Evolutionary conservation across 2,888 invertebrate genomes (phyloP).

Genomic region (Ariolimax columbianus): DNA sequence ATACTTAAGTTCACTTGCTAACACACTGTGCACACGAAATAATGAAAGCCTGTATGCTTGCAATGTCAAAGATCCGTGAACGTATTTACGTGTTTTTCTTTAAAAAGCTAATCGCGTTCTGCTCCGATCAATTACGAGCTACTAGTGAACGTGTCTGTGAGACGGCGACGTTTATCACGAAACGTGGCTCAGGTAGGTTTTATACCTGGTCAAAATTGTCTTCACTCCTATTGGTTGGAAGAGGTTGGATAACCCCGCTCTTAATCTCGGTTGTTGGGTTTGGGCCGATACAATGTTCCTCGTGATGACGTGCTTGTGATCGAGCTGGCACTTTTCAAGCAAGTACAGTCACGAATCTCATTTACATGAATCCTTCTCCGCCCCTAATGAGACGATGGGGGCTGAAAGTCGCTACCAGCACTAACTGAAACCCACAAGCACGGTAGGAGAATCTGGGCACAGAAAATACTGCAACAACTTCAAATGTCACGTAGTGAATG

Average conservation of each 20-base stretch:
- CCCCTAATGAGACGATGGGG: background rate
- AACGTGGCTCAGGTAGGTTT: background rate
- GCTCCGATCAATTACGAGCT: background rate
- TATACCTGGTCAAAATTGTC: slow-evolving; percentile 44
- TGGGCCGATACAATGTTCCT: background rate
- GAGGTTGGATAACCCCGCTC: slow-evolving; percentile 9
- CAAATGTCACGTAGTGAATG: background rate
- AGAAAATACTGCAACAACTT: background rate
- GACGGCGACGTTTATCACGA: background rate
- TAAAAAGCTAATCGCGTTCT: background rate
- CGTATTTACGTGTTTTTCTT: too few relatives aligned
- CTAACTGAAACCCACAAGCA: background rate
- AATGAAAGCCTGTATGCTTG: background rate
- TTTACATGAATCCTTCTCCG: background rate
- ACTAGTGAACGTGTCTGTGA: too few relatives aligned
- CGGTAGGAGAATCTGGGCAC: background rate
- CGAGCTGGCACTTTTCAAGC: background rate
- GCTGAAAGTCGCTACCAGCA: background rate
- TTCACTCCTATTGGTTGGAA: slow-evolving; percentile 38
- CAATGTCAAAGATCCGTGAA: background rate
- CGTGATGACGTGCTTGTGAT: slow-evolving; percentile 22
- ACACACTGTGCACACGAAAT: background rate
- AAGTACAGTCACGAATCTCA: background rate
- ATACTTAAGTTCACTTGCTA: too few relatives aligned
- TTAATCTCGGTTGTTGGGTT: slow-evolving; percentile 4